Conservation (phyloP, 2,888 invertebrate genomes). For the Sinodicranocentrus sp. region DNA sequence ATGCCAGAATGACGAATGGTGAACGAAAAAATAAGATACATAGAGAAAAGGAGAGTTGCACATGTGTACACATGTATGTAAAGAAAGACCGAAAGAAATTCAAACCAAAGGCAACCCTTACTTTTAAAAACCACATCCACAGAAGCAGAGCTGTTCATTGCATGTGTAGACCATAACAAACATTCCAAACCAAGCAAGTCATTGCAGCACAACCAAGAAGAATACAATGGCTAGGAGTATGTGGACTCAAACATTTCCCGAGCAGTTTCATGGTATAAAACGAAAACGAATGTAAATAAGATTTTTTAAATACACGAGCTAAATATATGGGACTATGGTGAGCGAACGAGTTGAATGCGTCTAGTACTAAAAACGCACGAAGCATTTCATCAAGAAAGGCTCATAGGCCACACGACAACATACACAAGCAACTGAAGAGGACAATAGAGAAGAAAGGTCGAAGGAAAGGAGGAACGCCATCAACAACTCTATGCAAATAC, state of each 20-base stretch:
- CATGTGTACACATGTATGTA: slow-evolving; percentile 16
- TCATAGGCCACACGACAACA: no score
- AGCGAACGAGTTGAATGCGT: no score
- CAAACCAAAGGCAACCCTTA: not conserved
- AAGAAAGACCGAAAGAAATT: not conserved
- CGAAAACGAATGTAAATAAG: not conserved
- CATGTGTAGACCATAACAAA: slow-evolving; percentile 35
- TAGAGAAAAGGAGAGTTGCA: slow-evolving; percentile 13
- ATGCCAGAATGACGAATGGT: slow-evolving; percentile 56
- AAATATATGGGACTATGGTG: no score
- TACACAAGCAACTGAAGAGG: no score
- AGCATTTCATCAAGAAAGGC: no score
- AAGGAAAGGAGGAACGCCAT: no score
- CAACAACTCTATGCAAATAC: slow-evolving; percentile 9
- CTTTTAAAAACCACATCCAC: slow-evolving; percentile 32
- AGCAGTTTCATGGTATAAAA: not conserved
- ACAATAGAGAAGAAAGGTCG: no score
- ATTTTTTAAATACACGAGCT: no score
- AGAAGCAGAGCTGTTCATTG: slow-evolving; percentile 18
- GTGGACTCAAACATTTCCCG: not conserved
- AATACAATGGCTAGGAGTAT: not conserved
- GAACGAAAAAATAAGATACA: slow-evolving; percentile 32
- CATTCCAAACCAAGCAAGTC: slow-evolving; percentile 13
- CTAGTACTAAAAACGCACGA: no score
- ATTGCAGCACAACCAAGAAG: not conserved